Conservation (phyloP, 2,888 invertebrate species). For the Itoplectis maculator region DNA sequence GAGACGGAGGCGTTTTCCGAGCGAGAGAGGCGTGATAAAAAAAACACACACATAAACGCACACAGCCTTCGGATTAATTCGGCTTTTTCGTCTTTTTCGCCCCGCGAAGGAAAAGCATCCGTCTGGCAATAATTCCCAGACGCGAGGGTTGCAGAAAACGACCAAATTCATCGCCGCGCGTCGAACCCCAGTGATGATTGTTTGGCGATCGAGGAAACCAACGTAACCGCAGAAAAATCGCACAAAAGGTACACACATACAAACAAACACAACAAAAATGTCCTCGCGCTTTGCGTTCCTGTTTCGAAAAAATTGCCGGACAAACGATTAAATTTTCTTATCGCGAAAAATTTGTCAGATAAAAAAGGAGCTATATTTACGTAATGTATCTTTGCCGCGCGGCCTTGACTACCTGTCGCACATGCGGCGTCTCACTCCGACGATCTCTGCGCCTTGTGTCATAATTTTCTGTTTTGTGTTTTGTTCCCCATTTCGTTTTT, state of each 20-base stretch:
- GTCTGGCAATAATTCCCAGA: too few relatives aligned
- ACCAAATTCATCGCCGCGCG: not conserved
- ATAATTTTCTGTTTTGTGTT: not conserved
- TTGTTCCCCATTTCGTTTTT: too few relatives aligned
- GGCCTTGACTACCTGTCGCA: conserved; percentile 27
- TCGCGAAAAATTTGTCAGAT: not conserved
- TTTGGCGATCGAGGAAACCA: conserved; percentile 26
- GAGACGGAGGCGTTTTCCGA: conserved; percentile 18
- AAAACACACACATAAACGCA: not conserved
- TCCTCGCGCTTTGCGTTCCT: not conserved
- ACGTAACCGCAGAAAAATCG: conserved; percentile 27
- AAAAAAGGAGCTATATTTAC: conserved; percentile 25
- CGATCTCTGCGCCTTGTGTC: not conserved
- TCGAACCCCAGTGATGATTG: conserved; percentile 41
- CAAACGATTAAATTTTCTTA: not conserved
- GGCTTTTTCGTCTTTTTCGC: too few relatives aligned
- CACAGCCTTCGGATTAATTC: not conserved
- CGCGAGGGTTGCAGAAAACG: not conserved
- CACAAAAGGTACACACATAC: conserved; percentile 37
- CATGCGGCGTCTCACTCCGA: not conserved
- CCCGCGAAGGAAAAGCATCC: too few relatives aligned
- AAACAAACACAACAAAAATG: too few relatives aligned
- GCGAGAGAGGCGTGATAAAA: not conserved
- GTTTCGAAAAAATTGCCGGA: not conserved
- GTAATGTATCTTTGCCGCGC: conserved; percentile 6